Evolutionary conservation across 2,888 invertebrate genomes (phyloP).

Genomic region (Cheilosia scutellata): DNA sequence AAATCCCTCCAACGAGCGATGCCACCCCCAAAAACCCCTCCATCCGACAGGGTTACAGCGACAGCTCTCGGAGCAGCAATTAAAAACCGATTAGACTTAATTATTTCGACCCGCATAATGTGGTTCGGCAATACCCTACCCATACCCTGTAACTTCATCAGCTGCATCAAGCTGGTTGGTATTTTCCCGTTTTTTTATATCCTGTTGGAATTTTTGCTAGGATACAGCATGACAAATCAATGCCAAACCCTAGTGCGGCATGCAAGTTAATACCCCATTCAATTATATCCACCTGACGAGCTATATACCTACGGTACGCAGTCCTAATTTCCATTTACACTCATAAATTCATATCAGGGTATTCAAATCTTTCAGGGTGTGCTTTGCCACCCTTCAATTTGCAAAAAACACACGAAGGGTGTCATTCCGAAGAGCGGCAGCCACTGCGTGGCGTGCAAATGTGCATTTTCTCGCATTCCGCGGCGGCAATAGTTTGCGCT

Average conservation of each 20-base stretch:
- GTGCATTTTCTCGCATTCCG: slow-evolving; percentile 69
- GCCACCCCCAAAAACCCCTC: not conserved
- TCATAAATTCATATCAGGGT: slow-evolving; percentile 72
- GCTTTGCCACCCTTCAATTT: slow-evolving; percentile 71
- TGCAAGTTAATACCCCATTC: slow-evolving; percentile 38
- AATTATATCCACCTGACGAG: slow-evolving; percentile 59
- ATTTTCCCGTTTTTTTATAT: slow-evolving; percentile 1
- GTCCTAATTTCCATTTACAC: slow-evolving; percentile 71
- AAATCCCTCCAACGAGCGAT: slow-evolving; percentile 25
- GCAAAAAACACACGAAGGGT: slow-evolving; percentile 54
- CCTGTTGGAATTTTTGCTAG: slow-evolving; percentile 60
- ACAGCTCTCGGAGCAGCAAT: slow-evolving; percentile 66
- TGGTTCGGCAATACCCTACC: slow-evolving; percentile 38
- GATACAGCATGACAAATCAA: slow-evolving; percentile 72
- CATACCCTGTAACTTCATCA: not conserved
- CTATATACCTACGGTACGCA: slow-evolving; percentile 19
- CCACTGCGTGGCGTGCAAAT: slow-evolving; percentile 52
- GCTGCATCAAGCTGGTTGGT: not conserved
- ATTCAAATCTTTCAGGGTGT: slow-evolving; percentile 61
- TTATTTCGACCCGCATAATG: slow-evolving; percentile 70
- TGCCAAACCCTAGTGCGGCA: slow-evolving; percentile 47
- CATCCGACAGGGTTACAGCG: slow-evolving; percentile 9
- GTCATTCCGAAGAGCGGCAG: slow-evolving; percentile 35
- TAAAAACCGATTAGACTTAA: slow-evolving; percentile 75
- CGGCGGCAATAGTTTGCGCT: slow-evolving; percentile 49